Evolutionary conservation across 2,797 vertebrate species (phyloP).

Genomic region (Bradypodion pumilum): DNA sequence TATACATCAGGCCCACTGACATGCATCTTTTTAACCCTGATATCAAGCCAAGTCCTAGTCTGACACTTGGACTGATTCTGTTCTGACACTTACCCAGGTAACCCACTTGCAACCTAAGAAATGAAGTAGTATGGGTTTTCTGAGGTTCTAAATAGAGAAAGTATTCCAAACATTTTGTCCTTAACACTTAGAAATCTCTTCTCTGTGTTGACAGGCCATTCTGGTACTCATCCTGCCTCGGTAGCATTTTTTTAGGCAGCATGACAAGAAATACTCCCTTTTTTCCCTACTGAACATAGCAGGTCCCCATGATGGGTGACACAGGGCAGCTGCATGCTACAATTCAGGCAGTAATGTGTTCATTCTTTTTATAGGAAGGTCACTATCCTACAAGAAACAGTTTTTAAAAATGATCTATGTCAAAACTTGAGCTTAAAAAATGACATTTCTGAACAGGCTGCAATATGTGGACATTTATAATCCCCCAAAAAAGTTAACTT

Average conservation of each 20-base stretch:
- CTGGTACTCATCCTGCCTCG: background rate
- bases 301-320: background rate
- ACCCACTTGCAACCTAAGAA: no score
- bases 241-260: background rate
- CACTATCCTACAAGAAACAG: background rate
- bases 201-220: no score
- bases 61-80: no score
- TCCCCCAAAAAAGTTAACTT: no score
- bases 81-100: no score
- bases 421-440: background rate
- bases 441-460: no score
- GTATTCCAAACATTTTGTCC: background rate
- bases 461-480: no score
- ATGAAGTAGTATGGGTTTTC: no score
- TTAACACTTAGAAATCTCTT: background rate
- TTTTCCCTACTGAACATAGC: no score
- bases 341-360: background rate
- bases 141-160: background rate
- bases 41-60: no score
- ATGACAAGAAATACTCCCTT: background rate
- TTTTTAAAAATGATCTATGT: background rate
- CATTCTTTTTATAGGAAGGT: background rate
- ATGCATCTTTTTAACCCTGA: background rate
- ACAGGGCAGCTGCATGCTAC: background rate
- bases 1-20: background rate